Base-by-base conservation (phyloP, 2,113 vertebrate species). In the Dendropsophus ebraccatus region DNA sequence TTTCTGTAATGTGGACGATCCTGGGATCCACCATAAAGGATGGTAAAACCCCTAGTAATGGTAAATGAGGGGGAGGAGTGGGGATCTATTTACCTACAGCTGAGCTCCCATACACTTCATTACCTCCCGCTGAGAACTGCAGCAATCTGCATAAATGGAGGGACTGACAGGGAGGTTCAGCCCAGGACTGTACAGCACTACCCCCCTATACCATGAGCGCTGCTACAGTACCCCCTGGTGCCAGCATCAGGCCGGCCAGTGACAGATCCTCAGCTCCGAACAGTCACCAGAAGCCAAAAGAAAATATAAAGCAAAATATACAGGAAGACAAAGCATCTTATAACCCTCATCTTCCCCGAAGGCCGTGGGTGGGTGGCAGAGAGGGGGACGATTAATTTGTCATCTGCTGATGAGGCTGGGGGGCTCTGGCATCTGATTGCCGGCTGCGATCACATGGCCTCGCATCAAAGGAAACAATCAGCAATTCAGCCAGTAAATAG, bases 401-500 rank as follows among this genome's bases (percentile, higher is more conserved):
- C 58, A 70, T n/a, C 32, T 52, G 47, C 49, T 73, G 67, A 83
- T 74, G 81, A 56, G 81, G 81, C 45, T 72, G 8, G 28, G 28
- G 37, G 87, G 49, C 28, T 76, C 73, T 32, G 81, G 28, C 81
- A 89, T 83, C 23, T 90, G 82, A 90, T 89, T 89, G 88, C 69
- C 84, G 41, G 41, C 41, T 87, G 88, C 80, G 89, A 91, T 72
- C 72, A 89, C 75, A 81, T 62, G 70, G 84, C 49, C 81, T 73
- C 6, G 73, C 87, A 91, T 91, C 90, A 90, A 90, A 90, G 90
- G 49, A 1, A 87, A 72, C 90, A 79, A 49, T 77, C 47, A 49
- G 73, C 82, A 67, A 67, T 54, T 88, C 9, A 70, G 84, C 88
- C 30, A 16, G 90, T 89, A 78, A 88, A 88, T 87, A 85, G 54